phyloP scores from a whole-genome alignment of 2,113 vertebrate species.

The Eptesicus fuscus region DNA sequence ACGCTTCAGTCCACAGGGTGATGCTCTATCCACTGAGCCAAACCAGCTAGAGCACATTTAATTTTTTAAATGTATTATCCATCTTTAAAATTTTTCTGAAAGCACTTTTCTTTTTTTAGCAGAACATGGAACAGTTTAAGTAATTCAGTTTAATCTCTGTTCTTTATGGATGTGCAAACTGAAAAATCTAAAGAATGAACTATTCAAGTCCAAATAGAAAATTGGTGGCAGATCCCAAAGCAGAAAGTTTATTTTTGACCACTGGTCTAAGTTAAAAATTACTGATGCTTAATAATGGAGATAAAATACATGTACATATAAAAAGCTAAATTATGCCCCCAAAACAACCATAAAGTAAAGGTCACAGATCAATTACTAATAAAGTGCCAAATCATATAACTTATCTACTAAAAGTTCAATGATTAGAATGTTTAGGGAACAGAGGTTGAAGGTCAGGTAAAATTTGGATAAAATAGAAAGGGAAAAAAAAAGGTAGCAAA shows the following conservation, averaged over 20 bases:
- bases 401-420: neutral
- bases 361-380: neutral
- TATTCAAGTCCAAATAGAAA: neutral
- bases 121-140: neutral
- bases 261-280: constrained; percentile 3
- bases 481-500: neutral
- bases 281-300: neutral
- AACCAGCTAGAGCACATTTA: too few species aligned
- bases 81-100: neutral
- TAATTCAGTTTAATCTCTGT: constrained; percentile 6
- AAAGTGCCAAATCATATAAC: neutral
- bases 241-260: constrained; percentile 7
- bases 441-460: neutral
- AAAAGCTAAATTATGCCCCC: constrained; percentile 11
- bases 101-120: neutral
- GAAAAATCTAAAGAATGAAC: neutral
- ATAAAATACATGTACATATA: neutral
- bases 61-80: neutral
- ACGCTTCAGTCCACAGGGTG: too few species aligned
- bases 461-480: constrained; percentile 16
- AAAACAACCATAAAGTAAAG: neutral
- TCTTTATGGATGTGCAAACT: neutral
- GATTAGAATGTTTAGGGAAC: neutral
- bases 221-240: neutral
- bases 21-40: too few species aligned